Conservation (phyloP, 2,888 invertebrate genomes). For the Nymphalis polychloros region DNA sequence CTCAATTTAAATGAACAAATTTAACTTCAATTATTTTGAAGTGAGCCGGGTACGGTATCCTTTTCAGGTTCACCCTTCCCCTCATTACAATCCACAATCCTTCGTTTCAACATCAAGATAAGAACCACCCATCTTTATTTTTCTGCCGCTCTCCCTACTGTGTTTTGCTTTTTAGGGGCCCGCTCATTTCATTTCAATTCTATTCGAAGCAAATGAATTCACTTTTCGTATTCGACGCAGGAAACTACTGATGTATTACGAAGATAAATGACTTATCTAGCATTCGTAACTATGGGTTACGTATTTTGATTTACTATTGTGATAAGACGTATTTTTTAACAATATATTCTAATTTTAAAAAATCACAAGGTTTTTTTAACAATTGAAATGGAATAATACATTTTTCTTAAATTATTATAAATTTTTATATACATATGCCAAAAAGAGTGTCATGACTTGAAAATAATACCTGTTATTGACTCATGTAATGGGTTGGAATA, state of each 20-base stretch:
- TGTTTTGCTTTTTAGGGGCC: constrained; percentile 65
- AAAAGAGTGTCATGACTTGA: too few species aligned
- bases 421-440: too few species aligned
- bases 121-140: constrained; percentile 73
- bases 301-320: constrained; percentile 36
- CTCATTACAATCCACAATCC: constrained; percentile 76
- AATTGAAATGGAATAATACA: too few species aligned
- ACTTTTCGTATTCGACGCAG: constrained; percentile 64
- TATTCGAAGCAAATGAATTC: constrained; percentile 74
- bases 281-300: constrained; percentile 61
- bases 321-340: constrained; percentile 22
- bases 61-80: constrained; percentile 77
- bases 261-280: constrained; percentile 67
- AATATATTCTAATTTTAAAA: constrained; percentile 4
- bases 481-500: too few species aligned
- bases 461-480: too few species aligned
- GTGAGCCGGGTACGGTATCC: constrained; percentile 73
- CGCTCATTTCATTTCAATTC: constrained; percentile 77
- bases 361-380: background rate
- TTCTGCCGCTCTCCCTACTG: constrained; percentile 60
- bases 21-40: constrained; percentile 81
- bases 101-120: constrained; percentile 77
- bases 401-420: too few species aligned
- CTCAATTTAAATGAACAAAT: constrained; percentile 78
- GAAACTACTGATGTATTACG: constrained; percentile 66